These are phyloP conservation scores for Pogonomyrmex californicus DNA, from an alignment of 1,140 invertebrate species.

Conservation along the genomic window DNA sequence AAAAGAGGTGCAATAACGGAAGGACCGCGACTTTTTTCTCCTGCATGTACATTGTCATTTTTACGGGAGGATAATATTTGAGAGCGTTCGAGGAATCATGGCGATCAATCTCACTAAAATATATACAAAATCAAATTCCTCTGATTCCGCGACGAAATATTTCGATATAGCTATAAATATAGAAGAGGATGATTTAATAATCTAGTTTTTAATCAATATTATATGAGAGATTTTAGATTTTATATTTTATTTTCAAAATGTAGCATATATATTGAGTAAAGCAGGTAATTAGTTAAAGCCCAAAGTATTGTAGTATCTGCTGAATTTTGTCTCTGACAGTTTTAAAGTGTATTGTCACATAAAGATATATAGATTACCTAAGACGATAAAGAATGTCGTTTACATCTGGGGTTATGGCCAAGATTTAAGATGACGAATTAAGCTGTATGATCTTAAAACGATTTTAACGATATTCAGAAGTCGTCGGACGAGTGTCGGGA, in stretches of 20 bases:
- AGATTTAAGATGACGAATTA: constrained; percentile 50
- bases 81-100: not conserved
- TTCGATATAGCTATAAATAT: not conserved
- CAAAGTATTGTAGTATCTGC: not conserved
- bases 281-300: constrained; percentile 17
- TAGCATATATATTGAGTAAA: not conserved
- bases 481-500: constrained; percentile 39
- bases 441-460: constrained; percentile 18
- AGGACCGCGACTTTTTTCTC: constrained; percentile 55
- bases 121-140: not conserved
- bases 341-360: constrained; percentile 29
- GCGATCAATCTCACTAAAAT: constrained; percentile 23
- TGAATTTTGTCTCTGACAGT: not conserved
- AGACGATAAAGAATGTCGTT: constrained; percentile 18
- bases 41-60: constrained; percentile 57
- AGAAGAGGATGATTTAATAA: not conserved
- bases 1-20: constrained; percentile 59
- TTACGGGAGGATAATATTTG: constrained; percentile 57
- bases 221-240: not conserved
- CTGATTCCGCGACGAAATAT: constrained; percentile 19
- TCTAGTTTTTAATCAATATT: not conserved
- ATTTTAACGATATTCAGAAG: constrained; percentile 53
- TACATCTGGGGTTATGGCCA: constrained; percentile 13
- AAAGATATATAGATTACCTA: constrained; percentile 7
- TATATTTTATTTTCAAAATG: no score